Evolutionary conservation across 1,140 invertebrate genomes (phyloP).

Genomic region (Ips nitidus): DNA sequence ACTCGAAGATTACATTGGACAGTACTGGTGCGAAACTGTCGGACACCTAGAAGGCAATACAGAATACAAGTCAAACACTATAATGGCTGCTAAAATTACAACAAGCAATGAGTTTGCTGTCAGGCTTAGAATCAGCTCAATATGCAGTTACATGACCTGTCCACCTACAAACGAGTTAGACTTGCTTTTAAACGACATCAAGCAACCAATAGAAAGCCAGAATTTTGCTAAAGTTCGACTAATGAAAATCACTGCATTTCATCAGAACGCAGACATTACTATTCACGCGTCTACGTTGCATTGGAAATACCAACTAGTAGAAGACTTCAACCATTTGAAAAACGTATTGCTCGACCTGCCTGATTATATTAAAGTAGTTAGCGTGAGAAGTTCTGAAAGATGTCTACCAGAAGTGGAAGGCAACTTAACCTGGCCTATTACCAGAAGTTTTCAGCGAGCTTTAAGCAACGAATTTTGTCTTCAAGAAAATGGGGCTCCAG

Average conservation of each 20-base stretch:
- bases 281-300: conserved; percentile 40
- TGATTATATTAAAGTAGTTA: conserved; percentile 37
- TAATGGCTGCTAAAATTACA: conserved; percentile 44
- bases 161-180: not conserved
- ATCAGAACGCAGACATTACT: conserved; percentile 38
- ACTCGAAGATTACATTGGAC: conserved; percentile 48
- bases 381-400: conserved; percentile 36
- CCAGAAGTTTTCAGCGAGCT: conserved; percentile 48
- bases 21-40: conserved; percentile 54
- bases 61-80: conserved; percentile 38
- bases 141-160: conserved; percentile 30
- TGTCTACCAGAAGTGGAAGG: conserved; percentile 38
- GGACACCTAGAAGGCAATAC: conserved; percentile 42
- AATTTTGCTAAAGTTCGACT: conserved; percentile 33
- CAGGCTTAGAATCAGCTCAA: conserved; percentile 34
- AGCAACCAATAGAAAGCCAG: conserved; percentile 2
- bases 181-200: conserved; percentile 7
- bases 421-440: conserved; percentile 47
- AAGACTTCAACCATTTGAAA: conserved; percentile 20
- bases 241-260: conserved; percentile 39
- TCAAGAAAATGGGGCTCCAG: conserved; percentile 55
- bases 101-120: conserved; percentile 49
- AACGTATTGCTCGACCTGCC: conserved; percentile 8
- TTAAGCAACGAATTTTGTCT: conserved; percentile 56
- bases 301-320: conserved; percentile 35